phyloP scores from a whole-genome alignment of 2,888 invertebrate species.

The Drosophila austrosaltans region DNA sequence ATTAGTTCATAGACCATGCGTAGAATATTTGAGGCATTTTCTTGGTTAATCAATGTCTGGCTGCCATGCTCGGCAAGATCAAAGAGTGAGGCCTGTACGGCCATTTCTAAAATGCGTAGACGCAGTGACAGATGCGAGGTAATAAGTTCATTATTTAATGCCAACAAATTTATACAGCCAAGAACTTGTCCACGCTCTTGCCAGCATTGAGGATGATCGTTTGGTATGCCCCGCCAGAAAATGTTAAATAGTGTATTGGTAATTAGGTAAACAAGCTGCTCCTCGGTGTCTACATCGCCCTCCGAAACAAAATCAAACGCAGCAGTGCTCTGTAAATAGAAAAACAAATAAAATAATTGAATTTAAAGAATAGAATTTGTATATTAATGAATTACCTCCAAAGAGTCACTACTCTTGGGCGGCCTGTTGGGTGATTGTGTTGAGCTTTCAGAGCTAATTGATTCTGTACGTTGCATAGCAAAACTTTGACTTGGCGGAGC shows the following conservation, averaged over 20 bases:
- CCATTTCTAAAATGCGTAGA: constrained; percentile 86
- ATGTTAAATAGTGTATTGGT: constrained; percentile 85
- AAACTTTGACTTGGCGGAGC: constrained; percentile 36
- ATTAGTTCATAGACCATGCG: constrained; percentile 86
- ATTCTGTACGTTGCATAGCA: constrained; percentile 73
- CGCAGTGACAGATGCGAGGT: constrained; percentile 85
- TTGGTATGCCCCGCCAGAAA: constrained; percentile 86
- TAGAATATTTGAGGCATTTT: constrained; percentile 86
- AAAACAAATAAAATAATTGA: not conserved
- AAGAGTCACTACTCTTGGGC: constrained; percentile 74
- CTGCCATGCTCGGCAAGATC: constrained; percentile 85
- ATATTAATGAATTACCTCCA: constrained; percentile 62
- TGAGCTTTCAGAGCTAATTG: constrained; percentile 82
- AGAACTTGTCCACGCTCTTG: constrained; percentile 86
- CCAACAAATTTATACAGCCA: constrained; percentile 86
- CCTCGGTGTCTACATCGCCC: constrained; percentile 84
- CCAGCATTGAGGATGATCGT: constrained; percentile 85
- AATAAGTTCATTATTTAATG: constrained; percentile 85
- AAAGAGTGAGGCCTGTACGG: constrained; percentile 85
- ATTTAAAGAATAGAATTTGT: not conserved
- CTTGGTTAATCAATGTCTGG: constrained; percentile 83
- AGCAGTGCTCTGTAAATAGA: constrained; percentile 50
- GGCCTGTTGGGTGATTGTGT: constrained; percentile 74
- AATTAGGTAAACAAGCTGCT: constrained; percentile 86
- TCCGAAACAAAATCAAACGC: constrained; percentile 80